These are phyloP conservation scores for Erethizon dorsatum DNA, from an alignment of 2,797 vertebrate genomes.

Conservation along the genomic window DNA sequence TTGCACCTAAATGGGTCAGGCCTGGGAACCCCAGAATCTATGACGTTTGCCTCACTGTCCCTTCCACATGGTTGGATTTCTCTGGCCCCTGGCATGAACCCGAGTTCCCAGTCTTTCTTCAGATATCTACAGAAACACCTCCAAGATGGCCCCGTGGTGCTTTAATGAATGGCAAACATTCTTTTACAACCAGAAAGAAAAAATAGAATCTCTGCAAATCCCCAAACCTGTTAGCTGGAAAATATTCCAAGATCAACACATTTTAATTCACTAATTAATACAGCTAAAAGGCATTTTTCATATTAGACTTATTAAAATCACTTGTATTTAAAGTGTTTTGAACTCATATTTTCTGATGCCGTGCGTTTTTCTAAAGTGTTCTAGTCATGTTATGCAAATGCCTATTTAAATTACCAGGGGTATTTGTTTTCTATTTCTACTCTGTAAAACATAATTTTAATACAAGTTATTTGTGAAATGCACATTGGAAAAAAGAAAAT, in stretches of 20 bases:
- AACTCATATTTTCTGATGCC: constrained; percentile 88
- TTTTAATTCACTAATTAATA: constrained; percentile 91
- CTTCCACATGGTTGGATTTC: rapidly evolving
- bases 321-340: constrained; percentile 89
- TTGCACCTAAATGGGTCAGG: background rate
- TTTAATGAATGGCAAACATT: constrained; percentile 73
- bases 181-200: constrained; percentile 77
- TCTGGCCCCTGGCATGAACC: rapidly evolving
- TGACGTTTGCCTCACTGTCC: background rate
- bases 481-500: constrained; percentile 90
- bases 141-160: background rate
- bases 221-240: constrained; percentile 86
- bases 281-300: constrained; percentile 89
- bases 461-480: constrained; percentile 92
- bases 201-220: background rate
- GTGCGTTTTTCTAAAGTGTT: constrained; percentile 88
- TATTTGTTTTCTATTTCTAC: constrained; percentile 91
- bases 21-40: background rate
- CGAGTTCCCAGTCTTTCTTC: background rate
- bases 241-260: constrained; percentile 89
- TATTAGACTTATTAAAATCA: constrained; percentile 89
- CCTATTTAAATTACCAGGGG: constrained; percentile 90
- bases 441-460: constrained; percentile 92
- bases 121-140: background rate
- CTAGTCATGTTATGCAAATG: constrained; percentile 91